phyloP scores from a whole-genome alignment of 2,888 invertebrate species.

The Oligia fasciuncula region DNA sequence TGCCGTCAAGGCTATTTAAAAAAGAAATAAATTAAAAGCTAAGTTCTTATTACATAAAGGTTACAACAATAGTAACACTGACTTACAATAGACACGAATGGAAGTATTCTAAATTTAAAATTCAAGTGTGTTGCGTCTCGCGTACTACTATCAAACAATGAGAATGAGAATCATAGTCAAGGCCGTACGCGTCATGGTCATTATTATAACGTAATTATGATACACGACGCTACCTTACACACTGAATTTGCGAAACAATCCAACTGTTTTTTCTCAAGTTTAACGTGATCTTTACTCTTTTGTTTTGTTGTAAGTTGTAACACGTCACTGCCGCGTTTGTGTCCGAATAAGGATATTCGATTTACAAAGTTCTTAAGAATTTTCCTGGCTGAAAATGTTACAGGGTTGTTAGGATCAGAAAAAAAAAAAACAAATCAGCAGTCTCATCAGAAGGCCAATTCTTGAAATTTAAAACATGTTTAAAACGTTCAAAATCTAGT shows the following conservation, averaged over 20 bases:
- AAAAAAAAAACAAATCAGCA: not conserved
- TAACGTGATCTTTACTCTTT: conserved; percentile 52
- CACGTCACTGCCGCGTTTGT: conserved; percentile 21
- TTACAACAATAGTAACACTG: conserved; percentile 64
- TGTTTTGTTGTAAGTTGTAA: conserved; percentile 22
- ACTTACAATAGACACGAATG: conserved; percentile 63
- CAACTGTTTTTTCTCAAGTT: conserved; percentile 59
- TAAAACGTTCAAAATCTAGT: too few species aligned
- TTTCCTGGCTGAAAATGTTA: not conserved
- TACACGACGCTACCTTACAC: conserved; percentile 66
- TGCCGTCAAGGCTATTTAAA: not conserved
- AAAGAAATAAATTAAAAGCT: conserved; percentile 18
- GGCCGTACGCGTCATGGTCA: conserved; percentile 84
- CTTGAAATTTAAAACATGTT: too few species aligned
- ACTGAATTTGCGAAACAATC: conserved; percentile 68
- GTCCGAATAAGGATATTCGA: not conserved
- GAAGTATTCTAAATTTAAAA: conserved; percentile 76
- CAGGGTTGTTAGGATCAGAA: not conserved
- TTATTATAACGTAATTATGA: conserved; percentile 86
- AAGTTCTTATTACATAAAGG: conserved; percentile 46
- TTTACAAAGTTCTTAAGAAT: not conserved
- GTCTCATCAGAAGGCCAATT: not conserved
- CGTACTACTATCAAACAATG: conserved; percentile 82
- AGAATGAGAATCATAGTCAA: conserved; percentile 81
- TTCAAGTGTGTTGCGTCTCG: conserved; percentile 72